Conservation (phyloP, 2,113 vertebrate species). For the Xenopus laevis region DNA sequence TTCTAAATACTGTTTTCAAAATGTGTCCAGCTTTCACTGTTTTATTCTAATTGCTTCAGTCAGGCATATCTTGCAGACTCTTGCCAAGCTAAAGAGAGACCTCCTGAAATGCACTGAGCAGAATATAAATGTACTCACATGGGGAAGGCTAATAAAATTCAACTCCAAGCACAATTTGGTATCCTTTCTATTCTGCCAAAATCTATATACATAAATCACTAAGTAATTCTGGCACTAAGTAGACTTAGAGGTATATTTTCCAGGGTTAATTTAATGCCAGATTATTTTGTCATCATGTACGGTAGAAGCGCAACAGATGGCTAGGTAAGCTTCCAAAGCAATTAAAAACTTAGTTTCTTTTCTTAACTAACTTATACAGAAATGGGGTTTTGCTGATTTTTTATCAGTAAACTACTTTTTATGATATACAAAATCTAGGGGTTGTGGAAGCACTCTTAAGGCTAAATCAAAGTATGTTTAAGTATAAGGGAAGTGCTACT, state of each 20-base stretch:
- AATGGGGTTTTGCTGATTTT: too few species aligned
- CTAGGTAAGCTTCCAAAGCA: too few species aligned
- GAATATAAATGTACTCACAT: conserved; percentile 65
- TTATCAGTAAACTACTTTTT: too few species aligned
- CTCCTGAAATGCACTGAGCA: conserved; percentile 40
- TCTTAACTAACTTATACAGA: too few species aligned
- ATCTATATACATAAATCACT: conserved; percentile 71
- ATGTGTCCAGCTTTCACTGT: conserved; percentile 39
- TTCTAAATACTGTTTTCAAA: too few species aligned
- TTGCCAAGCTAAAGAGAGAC: conserved; percentile 51
- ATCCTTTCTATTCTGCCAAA: conserved; percentile 65
- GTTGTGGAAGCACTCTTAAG: too few species aligned
- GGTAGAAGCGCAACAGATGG: too few species aligned
- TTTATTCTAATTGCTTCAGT: conserved; percentile 18
- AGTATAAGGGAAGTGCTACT: too few species aligned
- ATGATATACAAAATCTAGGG: too few species aligned
- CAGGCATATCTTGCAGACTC: background rate
- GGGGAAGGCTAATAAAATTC: conserved; percentile 68
- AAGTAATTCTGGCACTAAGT: conserved; percentile 70
- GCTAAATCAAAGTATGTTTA: too few species aligned
- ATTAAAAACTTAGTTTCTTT: too few species aligned
- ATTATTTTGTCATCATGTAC: conserved; percentile 48
- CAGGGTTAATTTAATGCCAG: conserved; percentile 65
- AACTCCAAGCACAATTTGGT: conserved; percentile 68
- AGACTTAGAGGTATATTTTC: conserved; percentile 42